Conservation (phyloP, 2,797 vertebrate species). For the Sebastes minor region DNA sequence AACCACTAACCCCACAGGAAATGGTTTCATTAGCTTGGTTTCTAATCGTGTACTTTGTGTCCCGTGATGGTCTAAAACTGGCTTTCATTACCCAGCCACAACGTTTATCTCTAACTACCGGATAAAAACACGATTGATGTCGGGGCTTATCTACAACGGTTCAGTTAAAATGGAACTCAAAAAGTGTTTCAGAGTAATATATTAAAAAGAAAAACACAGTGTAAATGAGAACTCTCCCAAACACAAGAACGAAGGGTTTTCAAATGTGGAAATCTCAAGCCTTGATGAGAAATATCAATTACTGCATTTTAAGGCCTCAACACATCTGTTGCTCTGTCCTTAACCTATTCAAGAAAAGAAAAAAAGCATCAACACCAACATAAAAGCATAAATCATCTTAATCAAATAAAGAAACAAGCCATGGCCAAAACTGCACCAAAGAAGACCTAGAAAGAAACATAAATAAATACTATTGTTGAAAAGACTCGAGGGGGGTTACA, state of each 20-base stretch:
- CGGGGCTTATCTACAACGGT: neutral
- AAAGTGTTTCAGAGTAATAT: slow-evolving; percentile 16
- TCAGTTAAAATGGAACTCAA: slow-evolving; percentile 38
- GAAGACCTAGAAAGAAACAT: slow-evolving; percentile 51
- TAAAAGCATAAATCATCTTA: slow-evolving; percentile 40
- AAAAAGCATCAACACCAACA: slow-evolving; percentile 17
- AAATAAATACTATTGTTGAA: slow-evolving; percentile 79
- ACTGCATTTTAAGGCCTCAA: slow-evolving; percentile 70
- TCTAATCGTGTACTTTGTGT: neutral
- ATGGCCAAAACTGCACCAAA: slow-evolving; percentile 48
- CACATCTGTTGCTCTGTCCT: slow-evolving; percentile 38
- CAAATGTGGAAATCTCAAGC: slow-evolving; percentile 22
- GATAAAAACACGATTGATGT: neutral
- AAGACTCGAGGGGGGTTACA: slow-evolving; percentile 56
- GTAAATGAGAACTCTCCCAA: slow-evolving; percentile 46
- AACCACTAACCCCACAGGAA: neutral
- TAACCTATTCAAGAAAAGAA: slow-evolving; percentile 28
- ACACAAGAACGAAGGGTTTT: slow-evolving; percentile 10
- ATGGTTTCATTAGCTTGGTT: neutral
- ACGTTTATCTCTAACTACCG: neutral
- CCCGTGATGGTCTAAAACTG: neutral
- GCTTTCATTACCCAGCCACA: neutral
- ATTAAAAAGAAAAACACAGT: slow-evolving; percentile 1
- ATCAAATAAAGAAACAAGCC: slow-evolving; percentile 44
- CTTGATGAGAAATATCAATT: slow-evolving; percentile 18